Evolutionary conservation across 1,140 invertebrate species (phyloP), one percentile per base, ranked within the genome.

Genomic region (Macrosteles quadrilineatus): DNA sequence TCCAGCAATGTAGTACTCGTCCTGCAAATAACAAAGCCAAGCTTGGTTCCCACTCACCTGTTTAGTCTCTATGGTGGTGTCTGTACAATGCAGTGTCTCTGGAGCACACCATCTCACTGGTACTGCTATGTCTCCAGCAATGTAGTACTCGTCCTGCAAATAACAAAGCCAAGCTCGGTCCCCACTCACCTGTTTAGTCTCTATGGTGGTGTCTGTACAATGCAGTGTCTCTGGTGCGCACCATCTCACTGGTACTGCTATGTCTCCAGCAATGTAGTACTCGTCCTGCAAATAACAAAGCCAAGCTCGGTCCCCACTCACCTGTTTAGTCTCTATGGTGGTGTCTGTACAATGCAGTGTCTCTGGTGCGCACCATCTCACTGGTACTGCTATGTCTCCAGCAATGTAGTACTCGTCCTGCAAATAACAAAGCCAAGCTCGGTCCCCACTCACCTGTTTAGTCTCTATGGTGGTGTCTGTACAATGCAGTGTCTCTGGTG

Each of bases 81-180:
- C 84, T 6, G 90, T 89, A 72, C 87, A 88, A 29, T 83, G 80
- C 2, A 92, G 74, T 4, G 87, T 86, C 80, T 92, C 91, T 6
- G 91, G 91, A 30, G 90, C 87, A 76, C 89, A 89, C 91, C 91
- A 93, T 73, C 91, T 79, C 32, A 93, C 85, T 1, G 91, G 90
- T 27, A 93, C 79, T 9, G 87, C 87, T 30, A 89, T 81, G 69
- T 90, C 86, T 43, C 86, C 87, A 69, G 86, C 82, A 64, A 85
- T 85, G 75, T 90, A 91, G 77, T 92, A 93, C 77, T 92, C 90
- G 71, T 86, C 85, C 73, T 89, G 83, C 30, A 74, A 73, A 29
- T 11, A 71, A 50, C n/a, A n/a, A n/a, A n/a, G n/a, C n/a, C n/a
- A n/a, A n/a, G n/a, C n/a, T n/a, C n/a, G n/a, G n/a, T n/a, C n/a